A percentile compares a stretch with the other conserved stretches of the same genome.
Conservation (phyloP, 2,113 vertebrate genomes). For the Chunga burmeisteri region DNA sequence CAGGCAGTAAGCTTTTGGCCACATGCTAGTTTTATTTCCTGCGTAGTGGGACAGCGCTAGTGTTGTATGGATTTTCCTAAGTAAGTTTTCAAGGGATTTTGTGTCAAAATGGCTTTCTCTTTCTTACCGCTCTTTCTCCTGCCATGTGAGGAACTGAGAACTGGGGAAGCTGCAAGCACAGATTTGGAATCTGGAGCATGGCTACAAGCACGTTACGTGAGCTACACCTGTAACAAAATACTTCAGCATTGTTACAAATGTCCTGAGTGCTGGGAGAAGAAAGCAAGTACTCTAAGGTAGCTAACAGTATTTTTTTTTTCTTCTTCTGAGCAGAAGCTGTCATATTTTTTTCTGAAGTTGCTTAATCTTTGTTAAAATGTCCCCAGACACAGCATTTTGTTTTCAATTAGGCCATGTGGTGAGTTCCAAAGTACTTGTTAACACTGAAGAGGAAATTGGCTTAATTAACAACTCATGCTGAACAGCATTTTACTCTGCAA, state of each 20-base stretch:
- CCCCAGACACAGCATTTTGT: neutral
- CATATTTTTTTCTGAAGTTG: neutral
- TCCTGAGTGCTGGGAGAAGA: neutral
- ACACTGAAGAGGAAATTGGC: neutral
- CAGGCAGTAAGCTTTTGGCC: neutral
- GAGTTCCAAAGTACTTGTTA: neutral
- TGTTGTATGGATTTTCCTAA: neutral
- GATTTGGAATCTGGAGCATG: neutral
- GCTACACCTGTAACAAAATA: neutral
- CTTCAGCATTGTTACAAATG: neutral
- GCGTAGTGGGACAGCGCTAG: neutral
- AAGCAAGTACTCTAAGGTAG: neutral
- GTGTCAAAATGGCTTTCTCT: neutral
- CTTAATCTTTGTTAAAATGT: neutral
- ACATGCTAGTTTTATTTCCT: neutral
- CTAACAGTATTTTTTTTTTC: neutral
- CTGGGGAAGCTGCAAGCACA: neutral
- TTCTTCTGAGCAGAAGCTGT: neutral
- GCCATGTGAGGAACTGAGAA: neutral
- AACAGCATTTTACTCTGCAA: neutral
- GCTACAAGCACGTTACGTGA: neutral
- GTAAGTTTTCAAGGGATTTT: neutral
- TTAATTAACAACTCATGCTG: neutral
- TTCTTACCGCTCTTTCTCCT: neutral
- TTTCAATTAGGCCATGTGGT: neutral